Conservation (phyloP, 1,140 invertebrate species). For the Drosophila sulfurigaster region DNA sequence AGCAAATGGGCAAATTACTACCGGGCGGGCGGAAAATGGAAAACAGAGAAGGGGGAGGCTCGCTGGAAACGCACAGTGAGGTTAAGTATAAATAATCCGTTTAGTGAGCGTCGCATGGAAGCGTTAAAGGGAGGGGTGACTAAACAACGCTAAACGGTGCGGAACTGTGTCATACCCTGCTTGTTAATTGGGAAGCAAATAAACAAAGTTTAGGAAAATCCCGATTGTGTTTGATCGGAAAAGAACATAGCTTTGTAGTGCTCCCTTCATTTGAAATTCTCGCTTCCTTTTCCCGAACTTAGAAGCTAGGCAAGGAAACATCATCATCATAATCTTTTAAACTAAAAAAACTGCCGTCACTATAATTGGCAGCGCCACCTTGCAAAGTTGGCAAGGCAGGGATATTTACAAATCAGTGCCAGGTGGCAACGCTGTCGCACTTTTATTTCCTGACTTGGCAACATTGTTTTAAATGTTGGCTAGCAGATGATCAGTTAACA, state of each 20-base stretch:
- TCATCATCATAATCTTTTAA: no score
- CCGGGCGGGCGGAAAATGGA: neutral
- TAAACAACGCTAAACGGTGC: neutral
- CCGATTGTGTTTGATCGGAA: no score
- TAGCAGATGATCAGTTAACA: neutral
- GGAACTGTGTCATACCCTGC: neutral
- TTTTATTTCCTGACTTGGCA: neutral
- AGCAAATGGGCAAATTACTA: slow-evolving; percentile 38
- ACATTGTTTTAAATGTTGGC: neutral
- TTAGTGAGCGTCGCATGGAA: slow-evolving; percentile 52
- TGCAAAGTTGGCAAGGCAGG: neutral
- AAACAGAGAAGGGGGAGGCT: slow-evolving; percentile 3
- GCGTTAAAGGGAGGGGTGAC: neutral
- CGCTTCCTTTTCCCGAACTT: no score
- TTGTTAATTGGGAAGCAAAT: no score
- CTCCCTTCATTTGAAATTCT: no score
- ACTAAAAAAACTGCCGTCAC: no score
- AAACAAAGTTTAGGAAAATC: no score
- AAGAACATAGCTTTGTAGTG: no score
- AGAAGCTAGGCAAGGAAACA: no score
- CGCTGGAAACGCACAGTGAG: slow-evolving; percentile 41
- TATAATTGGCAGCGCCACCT: neutral
- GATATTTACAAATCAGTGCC: neutral
- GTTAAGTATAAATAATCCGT: slow-evolving; percentile 81
- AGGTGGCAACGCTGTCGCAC: no score